A percentile compares a stretch with the other conserved stretches of the same genome.
phyloP scores from a whole-genome alignment of 2,797 vertebrate species.

The Hydrolagus colliei region DNA sequence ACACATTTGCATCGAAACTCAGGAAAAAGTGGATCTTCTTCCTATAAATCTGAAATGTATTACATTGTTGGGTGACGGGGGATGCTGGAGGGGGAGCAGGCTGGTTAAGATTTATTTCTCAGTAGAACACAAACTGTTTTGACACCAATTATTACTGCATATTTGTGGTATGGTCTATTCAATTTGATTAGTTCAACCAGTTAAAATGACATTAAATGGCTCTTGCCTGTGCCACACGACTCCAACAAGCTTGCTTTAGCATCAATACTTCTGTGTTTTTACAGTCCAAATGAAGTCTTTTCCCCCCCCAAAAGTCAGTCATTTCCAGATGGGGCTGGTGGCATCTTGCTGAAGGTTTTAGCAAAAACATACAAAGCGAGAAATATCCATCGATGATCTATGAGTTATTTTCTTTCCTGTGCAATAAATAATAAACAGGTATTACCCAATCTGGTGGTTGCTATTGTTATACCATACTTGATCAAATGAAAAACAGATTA shows the following conservation, averaged over 20 bases:
- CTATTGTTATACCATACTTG: neutral
- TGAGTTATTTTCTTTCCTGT: neutral
- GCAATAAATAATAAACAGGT: neutral
- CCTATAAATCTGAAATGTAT: neutral
- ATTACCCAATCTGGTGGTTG: neutral
- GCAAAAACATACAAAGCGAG: neutral
- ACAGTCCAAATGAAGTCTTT: no score
- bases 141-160: neutral
- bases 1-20: neutral
- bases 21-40: neutral
- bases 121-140: neutral
- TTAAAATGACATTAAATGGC: neutral
- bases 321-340: no score
- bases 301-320: no score
- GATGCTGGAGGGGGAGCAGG: no score
- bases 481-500: neutral
- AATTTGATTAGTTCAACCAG: neutral
- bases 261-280: no score
- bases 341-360: no score
- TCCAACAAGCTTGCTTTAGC: neutral
- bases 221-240: neutral
- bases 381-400: neutral
- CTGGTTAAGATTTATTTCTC: neutral
- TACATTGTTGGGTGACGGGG: neutral
- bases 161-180: neutral